Evolutionary conservation across 1,140 invertebrate genomes (phyloP).

Genomic region (Brachionus manjavacas): DNA sequence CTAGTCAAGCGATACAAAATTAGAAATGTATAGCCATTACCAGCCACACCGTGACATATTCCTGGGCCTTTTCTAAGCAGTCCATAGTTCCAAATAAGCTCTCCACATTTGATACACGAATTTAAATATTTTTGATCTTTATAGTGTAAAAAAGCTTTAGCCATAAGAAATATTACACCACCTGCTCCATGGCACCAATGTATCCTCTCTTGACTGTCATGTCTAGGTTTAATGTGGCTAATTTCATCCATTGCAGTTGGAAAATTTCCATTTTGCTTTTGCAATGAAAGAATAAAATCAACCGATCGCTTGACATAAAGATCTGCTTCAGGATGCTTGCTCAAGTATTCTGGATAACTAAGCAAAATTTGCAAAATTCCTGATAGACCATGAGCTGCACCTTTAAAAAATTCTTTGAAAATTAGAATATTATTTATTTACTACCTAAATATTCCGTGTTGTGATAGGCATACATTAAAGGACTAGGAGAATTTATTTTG

Average conservation of each 20-base stretch:
- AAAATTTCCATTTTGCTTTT: slow-evolving; percentile 70
- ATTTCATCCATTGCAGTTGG: slow-evolving; percentile 71
- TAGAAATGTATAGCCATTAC: slow-evolving; percentile 77
- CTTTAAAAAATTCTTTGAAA: slow-evolving; percentile 49
- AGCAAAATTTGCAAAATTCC: slow-evolving; percentile 70
- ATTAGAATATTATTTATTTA: neutral
- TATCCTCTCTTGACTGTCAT: slow-evolving; percentile 61
- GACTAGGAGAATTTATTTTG: slow-evolving; percentile 3
- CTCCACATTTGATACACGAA: slow-evolving; percentile 65
- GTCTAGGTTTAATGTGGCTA: slow-evolving; percentile 51
- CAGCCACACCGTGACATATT: slow-evolving; percentile 78
- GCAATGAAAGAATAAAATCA: slow-evolving; percentile 64
- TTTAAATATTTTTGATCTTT: slow-evolving; percentile 70
- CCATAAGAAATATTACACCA: slow-evolving; percentile 71
- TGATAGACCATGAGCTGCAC: slow-evolving; percentile 77
- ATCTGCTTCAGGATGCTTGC: slow-evolving; percentile 59
- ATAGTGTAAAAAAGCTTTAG: slow-evolving; percentile 71
- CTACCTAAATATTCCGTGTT: slow-evolving; percentile 32
- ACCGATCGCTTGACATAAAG: slow-evolving; percentile 62
- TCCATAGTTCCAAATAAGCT: slow-evolving; percentile 73
- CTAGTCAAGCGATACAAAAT: slow-evolving; percentile 71
- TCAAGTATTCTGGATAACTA: slow-evolving; percentile 64
- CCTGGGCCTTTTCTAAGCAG: slow-evolving; percentile 70
- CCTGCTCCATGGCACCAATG: slow-evolving; percentile 85
- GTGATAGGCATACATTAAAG: slow-evolving; percentile 42